Evolutionary conservation across 2,888 invertebrate genomes (phyloP), one percentile per base, ranked within the genome.

Genomic region (Nephrocerus scutellatus): DNA sequence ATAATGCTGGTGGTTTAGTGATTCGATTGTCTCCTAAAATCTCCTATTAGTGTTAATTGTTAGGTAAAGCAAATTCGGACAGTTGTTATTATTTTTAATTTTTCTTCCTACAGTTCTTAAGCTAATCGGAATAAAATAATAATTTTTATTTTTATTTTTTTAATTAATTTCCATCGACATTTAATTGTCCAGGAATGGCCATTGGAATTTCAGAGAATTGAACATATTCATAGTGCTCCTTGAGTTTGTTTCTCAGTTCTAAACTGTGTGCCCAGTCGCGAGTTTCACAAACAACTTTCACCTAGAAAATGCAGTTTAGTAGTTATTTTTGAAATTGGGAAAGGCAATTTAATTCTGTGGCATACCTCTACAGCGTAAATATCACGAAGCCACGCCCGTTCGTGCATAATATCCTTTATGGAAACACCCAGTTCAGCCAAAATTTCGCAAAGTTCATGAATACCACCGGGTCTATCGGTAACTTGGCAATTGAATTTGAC

Each of bases 361-460:
- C n/a, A 52, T 57, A 75, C 78, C 62, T 79, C 76, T 14, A 82
- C 82, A 50, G 79, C 79, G 62, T 91, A 92, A 31, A 96, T 84
- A 62, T 96, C 93, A 42, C 80, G 81, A 10, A 95, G 78, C 93
- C 93, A 95, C 3, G 95, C 93, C 37, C 95, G 75, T 62, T 96
- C 95, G 63, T 96, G 95, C 69, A 90, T 84, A 42, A 96, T 91
- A 60, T 95, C 95, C 66, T 95, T 96, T 48, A 96, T 89, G 24
- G 85, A 85, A 10, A 90, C 90, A 1, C 90, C 90, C 20, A 85
- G 72, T 2, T 77, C 74, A 1, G 82, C 75, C 36, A 92, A 74
- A 25, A 85, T 68, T 55, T 77, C 77, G 58, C 89, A 87, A 5
- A 92, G 72, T 57, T 91, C 90, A 1, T 86, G 80, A 46, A 91